Conservation (phyloP, 2,888 invertebrate genomes). For the Deilephila porcellus region DNA sequence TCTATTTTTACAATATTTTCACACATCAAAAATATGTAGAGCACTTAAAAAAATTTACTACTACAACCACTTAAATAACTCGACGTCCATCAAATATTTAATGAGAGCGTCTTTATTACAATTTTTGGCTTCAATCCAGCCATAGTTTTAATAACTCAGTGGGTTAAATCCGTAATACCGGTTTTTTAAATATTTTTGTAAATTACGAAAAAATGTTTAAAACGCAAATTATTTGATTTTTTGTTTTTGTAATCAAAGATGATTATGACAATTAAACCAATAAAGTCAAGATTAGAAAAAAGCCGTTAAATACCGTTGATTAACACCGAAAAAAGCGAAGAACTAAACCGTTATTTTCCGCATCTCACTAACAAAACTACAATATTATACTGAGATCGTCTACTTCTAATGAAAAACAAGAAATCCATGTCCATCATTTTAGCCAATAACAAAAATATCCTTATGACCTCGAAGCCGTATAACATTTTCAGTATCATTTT, state of each 20-base stretch:
- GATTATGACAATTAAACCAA: slow-evolving; percentile 1
- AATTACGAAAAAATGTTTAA: background rate
- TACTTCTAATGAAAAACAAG: background rate
- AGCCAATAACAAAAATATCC: too few species aligned
- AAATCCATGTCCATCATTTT: background rate
- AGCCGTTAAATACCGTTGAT: background rate
- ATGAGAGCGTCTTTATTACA: slow-evolving; percentile 78
- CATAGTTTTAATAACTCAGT: slow-evolving; percentile 31
- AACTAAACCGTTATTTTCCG: background rate
- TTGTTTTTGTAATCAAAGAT: slow-evolving; percentile 6
- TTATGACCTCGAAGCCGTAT: background rate
- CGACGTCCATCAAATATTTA: slow-evolving; percentile 69
- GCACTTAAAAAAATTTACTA: slow-evolving; percentile 38
- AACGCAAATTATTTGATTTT: background rate
- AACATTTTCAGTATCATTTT: background rate
- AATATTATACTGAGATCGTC: background rate
- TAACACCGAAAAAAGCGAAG: background rate
- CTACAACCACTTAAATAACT: slow-evolving; percentile 59
- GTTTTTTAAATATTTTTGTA: background rate
- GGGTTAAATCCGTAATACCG: background rate
- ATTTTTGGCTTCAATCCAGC: slow-evolving; percentile 77
- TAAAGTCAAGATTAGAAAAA: background rate
- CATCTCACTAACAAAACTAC: background rate
- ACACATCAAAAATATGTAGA: slow-evolving; percentile 39
- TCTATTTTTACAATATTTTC: slow-evolving; percentile 43